A percentile compares a stretch with the other conserved stretches of the same genome.
These are phyloP conservation scores for Phylloscopus trochiloides DNA, from an alignment of 2,113 vertebrate species.

Conservation along the genomic window DNA sequence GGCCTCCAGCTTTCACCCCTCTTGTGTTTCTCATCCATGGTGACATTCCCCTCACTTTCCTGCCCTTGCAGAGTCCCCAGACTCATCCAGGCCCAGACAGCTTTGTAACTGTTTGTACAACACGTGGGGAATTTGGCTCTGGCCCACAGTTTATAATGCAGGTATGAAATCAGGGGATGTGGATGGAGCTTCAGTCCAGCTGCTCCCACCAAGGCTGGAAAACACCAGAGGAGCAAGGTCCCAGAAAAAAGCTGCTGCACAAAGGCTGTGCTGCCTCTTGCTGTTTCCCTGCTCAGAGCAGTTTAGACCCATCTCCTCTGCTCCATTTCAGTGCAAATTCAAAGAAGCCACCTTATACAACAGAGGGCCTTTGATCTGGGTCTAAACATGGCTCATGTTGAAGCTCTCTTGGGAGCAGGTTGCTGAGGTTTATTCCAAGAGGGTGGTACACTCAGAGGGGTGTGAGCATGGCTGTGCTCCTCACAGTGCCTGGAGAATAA, in stretches of 20 bases:
- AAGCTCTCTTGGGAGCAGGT: not conserved
- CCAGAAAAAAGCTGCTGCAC: not conserved
- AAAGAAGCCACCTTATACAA: not conserved
- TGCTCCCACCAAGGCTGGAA: not conserved
- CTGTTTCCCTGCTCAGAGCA: not conserved
- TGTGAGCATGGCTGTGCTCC: not conserved
- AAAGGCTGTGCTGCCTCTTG: not conserved
- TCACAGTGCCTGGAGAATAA: not conserved
- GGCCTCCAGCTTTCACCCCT: not conserved
- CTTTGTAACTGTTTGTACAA: not conserved
- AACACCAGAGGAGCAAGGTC: not conserved
- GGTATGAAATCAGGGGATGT: not conserved
- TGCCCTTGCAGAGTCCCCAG: not conserved
- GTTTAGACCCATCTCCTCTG: not conserved
- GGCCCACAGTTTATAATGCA: not conserved
- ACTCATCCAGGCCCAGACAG: not conserved
- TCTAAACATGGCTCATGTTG: not conserved
- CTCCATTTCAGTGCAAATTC: not conserved
- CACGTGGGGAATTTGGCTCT: fast-evolving
- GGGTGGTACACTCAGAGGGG: not conserved
- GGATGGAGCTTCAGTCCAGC: not conserved
- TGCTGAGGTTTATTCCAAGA: not conserved
- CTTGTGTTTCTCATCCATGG: not conserved
- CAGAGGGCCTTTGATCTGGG: not conserved
- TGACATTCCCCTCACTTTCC: not conserved